These are phyloP conservation scores for Phoeniculus purpureus DNA, from an alignment of 2,797 vertebrate species.

Conservation along the genomic window DNA sequence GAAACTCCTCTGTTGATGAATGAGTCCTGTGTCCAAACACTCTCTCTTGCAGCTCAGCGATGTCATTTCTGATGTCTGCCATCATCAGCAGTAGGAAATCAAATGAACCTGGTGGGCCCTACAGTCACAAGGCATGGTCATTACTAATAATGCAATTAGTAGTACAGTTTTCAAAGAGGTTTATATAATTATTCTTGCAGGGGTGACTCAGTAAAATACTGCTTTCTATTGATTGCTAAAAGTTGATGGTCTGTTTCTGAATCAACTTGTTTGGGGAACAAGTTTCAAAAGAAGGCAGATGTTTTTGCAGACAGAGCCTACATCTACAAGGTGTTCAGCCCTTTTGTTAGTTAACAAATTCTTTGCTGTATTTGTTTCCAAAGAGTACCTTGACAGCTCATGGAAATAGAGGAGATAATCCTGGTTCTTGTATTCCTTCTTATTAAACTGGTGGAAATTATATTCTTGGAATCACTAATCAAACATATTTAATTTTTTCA, in stretches of 20 bases:
- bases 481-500: neutral
- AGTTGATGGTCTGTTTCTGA: neutral
- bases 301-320: neutral
- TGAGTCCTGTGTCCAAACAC: conserved; percentile 85
- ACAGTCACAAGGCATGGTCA: neutral
- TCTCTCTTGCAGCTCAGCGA: conserved; percentile 89
- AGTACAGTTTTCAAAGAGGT: neutral
- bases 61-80: conserved; percentile 96
- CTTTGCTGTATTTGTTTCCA: neutral
- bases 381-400: neutral
- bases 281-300: neutral
- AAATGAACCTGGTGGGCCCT: conserved; percentile 96
- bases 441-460: neutral
- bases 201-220: neutral
- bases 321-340: neutral
- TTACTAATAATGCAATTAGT: neutral
- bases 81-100: conserved; percentile 95
- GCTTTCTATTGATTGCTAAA: neutral
- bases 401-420: neutral
- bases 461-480: neutral
- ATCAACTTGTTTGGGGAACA: neutral
- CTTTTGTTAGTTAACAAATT: neutral
- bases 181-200: neutral
- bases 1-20: conserved; percentile 85
- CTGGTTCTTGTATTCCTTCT: neutral